Percentiles rank a stretch among this genome's conserved stretches.
These are phyloP conservation scores for Lithobates pipiens DNA, from an alignment of 2,797 vertebrate species.

Conservation along the genomic window DNA sequence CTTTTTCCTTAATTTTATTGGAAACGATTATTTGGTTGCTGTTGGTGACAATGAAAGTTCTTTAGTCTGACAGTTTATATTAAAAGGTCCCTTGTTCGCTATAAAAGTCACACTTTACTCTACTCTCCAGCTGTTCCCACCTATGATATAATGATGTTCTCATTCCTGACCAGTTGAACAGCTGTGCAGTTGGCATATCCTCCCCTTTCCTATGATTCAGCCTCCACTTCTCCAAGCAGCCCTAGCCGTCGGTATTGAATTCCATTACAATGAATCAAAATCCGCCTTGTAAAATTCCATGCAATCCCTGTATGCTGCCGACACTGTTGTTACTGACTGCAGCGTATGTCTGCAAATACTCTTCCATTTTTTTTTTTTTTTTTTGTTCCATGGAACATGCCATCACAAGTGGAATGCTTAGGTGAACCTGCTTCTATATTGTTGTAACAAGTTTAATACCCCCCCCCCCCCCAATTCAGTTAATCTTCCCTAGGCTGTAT, in stretches of 20 bases:
- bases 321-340: not conserved
- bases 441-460: constrained; percentile 63
- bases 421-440: constrained; percentile 46
- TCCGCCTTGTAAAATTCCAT: constrained; percentile 22
- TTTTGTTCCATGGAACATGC: constrained; percentile 56
- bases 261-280: constrained; percentile 39
- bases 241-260: constrained; percentile 22
- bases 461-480: constrained; percentile 7
- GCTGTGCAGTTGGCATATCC: constrained; percentile 45
- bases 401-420: constrained; percentile 50
- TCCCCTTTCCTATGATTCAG: constrained; percentile 29
- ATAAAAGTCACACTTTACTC: constrained; percentile 15
- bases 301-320: too few species aligned
- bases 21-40: not conserved
- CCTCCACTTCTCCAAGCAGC: constrained; percentile 34
- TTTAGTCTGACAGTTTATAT: not conserved
- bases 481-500: constrained; percentile 55
- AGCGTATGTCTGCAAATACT: not conserved
- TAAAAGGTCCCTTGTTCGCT: not conserved
- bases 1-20: too few species aligned
- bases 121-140: constrained; percentile 40
- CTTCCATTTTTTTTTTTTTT: constrained; percentile 26
- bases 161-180: constrained; percentile 26
- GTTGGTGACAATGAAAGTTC: not conserved
- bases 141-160: constrained; percentile 15